Conservation (phyloP, 2,888 invertebrate genomes). For the Tinea semifulvella region DNA sequence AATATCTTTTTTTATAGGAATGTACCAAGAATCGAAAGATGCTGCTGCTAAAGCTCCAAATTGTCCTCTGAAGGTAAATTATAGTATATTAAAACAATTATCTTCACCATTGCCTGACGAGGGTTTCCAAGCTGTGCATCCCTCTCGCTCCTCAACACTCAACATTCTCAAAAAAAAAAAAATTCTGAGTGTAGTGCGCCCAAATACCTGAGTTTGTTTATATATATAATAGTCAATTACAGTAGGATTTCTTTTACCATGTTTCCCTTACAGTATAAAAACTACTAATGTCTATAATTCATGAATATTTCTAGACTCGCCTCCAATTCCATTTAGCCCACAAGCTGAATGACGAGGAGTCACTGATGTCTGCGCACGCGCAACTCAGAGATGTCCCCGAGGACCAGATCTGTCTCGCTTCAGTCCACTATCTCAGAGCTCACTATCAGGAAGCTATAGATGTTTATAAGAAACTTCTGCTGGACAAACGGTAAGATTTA, state of each 20-base stretch:
- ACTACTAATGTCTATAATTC: too few species aligned
- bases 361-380: slow-evolving; percentile 84
- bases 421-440: slow-evolving; percentile 93
- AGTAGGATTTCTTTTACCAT: too few species aligned
- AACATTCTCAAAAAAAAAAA: too few species aligned
- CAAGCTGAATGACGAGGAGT: slow-evolving; percentile 88
- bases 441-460: slow-evolving; percentile 99
- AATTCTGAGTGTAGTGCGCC: too few species aligned
- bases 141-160: too few species aligned
- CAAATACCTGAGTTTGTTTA: too few species aligned
- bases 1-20: slow-evolving; percentile 55
- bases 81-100: background rate
- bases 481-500: slow-evolving; percentile 91
- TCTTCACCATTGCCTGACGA: background rate
- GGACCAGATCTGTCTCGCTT: slow-evolving; percentile 94
- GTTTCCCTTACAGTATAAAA: too few species aligned
- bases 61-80: slow-evolving; percentile 64
- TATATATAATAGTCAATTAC: too few species aligned
- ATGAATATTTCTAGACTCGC: slow-evolving; percentile 76
- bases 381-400: slow-evolving; percentile 88
- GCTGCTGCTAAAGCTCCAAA: slow-evolving; percentile 71
- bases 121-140: too few species aligned
- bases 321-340: slow-evolving; percentile 93
- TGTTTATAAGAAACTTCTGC: slow-evolving; percentile 92
- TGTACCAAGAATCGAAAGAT: slow-evolving; percentile 73